A percentile compares a stretch with the other conserved stretches of the same genome.
Conservation (phyloP, 2,888 invertebrate species). For the Phortica magna region DNA sequence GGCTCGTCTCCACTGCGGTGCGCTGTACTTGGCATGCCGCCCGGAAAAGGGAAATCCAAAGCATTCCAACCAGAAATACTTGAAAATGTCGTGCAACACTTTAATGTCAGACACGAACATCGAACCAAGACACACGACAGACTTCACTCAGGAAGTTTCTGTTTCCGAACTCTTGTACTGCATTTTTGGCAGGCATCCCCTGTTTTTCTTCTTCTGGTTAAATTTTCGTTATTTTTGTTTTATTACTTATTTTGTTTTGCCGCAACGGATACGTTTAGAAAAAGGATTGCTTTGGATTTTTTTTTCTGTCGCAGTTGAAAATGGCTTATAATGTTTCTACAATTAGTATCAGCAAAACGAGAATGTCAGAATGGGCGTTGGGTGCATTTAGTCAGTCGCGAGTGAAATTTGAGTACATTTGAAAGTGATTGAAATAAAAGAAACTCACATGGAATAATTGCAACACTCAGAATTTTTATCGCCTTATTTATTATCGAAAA, state of each 20-base stretch:
- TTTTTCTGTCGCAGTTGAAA: slow-evolving; percentile 24
- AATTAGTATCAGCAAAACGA: not conserved
- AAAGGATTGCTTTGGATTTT: slow-evolving; percentile 2
- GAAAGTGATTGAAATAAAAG: too few species aligned
- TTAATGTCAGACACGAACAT: slow-evolving; percentile 22
- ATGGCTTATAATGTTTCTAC: slow-evolving; percentile 22
- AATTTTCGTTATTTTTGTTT: slow-evolving; percentile 34
- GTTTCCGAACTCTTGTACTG: slow-evolving; percentile 52
- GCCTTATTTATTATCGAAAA: too few species aligned
- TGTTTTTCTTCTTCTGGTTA: not conserved
- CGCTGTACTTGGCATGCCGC: slow-evolving; percentile 16
- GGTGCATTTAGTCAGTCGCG: too few species aligned
- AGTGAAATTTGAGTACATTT: too few species aligned
- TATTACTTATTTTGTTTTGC: slow-evolving; percentile 45
- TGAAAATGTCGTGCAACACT: slow-evolving; percentile 22
- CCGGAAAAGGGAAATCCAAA: slow-evolving; percentile 31
- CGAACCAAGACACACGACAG: slow-evolving; percentile 14
- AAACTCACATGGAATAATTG: too few species aligned
- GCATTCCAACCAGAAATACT: slow-evolving; percentile 20
- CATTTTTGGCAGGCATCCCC: slow-evolving; percentile 40
- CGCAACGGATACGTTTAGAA: slow-evolving; percentile 44
- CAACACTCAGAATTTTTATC: too few species aligned
- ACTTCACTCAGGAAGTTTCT: slow-evolving; percentile 61
- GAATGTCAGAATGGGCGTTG: not conserved
- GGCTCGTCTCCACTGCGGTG: not conserved